These are phyloP conservation scores for Falco punctatus DNA, from an alignment of 2,113 vertebrate species.

Conservation along the genomic window DNA sequence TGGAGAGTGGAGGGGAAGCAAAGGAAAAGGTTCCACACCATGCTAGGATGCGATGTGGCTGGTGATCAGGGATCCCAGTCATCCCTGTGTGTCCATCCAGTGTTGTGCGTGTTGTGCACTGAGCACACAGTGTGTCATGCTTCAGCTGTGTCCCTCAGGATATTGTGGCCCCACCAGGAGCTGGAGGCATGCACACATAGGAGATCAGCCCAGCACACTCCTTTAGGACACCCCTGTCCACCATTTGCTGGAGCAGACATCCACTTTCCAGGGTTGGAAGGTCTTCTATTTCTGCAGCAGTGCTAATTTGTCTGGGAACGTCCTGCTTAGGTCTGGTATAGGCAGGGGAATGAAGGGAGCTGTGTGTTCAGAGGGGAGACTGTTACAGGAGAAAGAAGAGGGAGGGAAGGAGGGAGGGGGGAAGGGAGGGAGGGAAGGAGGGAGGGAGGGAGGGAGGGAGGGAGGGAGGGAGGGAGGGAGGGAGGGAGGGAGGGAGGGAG, in stretches of 20 bases:
- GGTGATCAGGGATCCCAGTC: not conserved
- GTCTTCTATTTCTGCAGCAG: not conserved
- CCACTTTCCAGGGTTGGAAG: not conserved
- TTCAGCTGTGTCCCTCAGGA: not conserved
- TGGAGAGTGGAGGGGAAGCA: no score
- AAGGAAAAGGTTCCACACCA: not conserved
- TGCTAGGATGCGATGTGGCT: fast-evolving
- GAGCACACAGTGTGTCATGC: not conserved
- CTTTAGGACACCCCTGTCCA: not conserved
- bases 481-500: not conserved
- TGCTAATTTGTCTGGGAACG: not conserved
- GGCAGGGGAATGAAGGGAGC: not conserved
- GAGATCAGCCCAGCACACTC: not conserved
- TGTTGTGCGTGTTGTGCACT: not conserved
- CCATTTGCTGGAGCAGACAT: not conserved
- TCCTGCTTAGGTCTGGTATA: not conserved
- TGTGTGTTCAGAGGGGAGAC: fast-evolving
- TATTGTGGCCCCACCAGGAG: not conserved
- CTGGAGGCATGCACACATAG: not conserved
- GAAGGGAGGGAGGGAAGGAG: not conserved
- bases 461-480: not conserved
- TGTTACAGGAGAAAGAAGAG: not conserved
- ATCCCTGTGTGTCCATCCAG: not conserved
- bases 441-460: not conserved
- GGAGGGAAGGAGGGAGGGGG: not conserved